A percentile compares a stretch with the other conserved stretches of the same genome.
Evolutionary conservation across 2,113 vertebrate genomes (phyloP).

Genomic region (Alexandromys fortis): DNA sequence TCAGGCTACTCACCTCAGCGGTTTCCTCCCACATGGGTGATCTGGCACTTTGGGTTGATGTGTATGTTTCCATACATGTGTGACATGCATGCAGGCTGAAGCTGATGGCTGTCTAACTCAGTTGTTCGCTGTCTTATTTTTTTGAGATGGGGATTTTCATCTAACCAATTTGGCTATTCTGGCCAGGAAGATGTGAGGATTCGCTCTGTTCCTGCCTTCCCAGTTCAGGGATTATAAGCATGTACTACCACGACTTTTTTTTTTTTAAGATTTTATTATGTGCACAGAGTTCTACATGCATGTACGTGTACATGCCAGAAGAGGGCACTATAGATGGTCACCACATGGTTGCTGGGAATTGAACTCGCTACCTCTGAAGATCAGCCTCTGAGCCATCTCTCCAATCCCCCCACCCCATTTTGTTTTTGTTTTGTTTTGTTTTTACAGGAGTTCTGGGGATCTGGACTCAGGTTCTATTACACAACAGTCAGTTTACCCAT

Average conservation of each 20-base stretch:
- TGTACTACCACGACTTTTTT: too few relatives aligned
- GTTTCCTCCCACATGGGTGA: background rate
- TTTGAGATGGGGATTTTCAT: too few relatives aligned
- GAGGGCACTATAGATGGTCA: background rate
- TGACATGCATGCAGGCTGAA: background rate
- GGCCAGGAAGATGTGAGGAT: background rate
- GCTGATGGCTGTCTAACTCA: background rate
- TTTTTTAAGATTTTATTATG: background rate
- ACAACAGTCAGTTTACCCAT: background rate
- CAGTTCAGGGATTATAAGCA: too few relatives aligned
- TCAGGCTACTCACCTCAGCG: background rate
- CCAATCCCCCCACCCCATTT: too few relatives aligned
- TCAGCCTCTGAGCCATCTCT: too few relatives aligned
- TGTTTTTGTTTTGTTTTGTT: background rate
- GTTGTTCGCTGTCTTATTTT: too few relatives aligned
- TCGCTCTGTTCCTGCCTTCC: background rate
- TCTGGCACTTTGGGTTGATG: background rate
- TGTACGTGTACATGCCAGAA: too few relatives aligned
- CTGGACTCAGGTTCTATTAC: background rate
- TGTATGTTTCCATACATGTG: background rate
- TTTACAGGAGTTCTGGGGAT: background rate
- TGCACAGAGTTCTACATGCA: too few relatives aligned
- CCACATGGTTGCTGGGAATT: too few relatives aligned
- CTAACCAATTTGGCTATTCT: background rate
- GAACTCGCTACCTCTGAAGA: too few relatives aligned